A percentile compares a stretch with the other conserved stretches of the same genome.
phyloP scores from a whole-genome alignment of 2,113 vertebrate genomes.

The Propithecus coquereli region DNA sequence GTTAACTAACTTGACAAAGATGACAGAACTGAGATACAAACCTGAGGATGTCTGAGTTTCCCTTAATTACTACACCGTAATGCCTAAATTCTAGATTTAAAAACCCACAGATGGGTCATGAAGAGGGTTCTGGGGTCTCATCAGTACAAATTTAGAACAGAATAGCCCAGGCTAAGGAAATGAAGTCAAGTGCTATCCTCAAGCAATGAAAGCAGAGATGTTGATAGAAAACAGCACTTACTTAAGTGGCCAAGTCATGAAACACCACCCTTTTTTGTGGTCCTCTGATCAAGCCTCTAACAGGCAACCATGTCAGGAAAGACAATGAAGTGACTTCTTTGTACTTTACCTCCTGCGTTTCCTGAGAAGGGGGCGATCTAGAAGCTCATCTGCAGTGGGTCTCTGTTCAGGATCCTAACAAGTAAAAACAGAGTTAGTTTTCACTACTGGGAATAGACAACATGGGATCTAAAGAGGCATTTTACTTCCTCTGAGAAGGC shows the following conservation, averaged over 20 bases:
- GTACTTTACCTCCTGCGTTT: slow-evolving; percentile 87
- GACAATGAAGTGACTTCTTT: background rate
- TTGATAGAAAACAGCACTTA: background rate
- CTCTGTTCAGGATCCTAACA: slow-evolving; percentile 95
- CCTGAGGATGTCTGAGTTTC: background rate
- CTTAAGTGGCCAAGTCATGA: background rate
- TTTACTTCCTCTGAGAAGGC: slow-evolving; percentile 28
- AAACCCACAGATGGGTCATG: background rate
- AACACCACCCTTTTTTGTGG: background rate
- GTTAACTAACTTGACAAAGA: background rate
- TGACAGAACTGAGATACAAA: background rate
- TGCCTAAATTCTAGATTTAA: background rate
- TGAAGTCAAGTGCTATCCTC: background rate
- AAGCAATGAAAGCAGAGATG: background rate
- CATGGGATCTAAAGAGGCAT: slow-evolving; percentile 19
- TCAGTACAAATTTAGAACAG: background rate
- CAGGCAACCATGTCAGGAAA: background rate
- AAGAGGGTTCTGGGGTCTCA: background rate
- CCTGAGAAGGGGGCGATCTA: slow-evolving; percentile 89
- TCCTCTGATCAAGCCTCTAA: background rate
- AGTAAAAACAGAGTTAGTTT: slow-evolving; percentile 57
- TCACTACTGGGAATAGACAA: slow-evolving; percentile 45
- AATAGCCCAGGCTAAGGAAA: background rate
- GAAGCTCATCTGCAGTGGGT: slow-evolving; percentile 92
- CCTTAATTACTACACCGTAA: background rate